Percentiles rank a stretch among this genome's conserved stretches.
These are phyloP conservation scores for Aspiorhynchus laticeps DNA, from an alignment of 2,113 vertebrate species.

Conservation along the genomic window DNA sequence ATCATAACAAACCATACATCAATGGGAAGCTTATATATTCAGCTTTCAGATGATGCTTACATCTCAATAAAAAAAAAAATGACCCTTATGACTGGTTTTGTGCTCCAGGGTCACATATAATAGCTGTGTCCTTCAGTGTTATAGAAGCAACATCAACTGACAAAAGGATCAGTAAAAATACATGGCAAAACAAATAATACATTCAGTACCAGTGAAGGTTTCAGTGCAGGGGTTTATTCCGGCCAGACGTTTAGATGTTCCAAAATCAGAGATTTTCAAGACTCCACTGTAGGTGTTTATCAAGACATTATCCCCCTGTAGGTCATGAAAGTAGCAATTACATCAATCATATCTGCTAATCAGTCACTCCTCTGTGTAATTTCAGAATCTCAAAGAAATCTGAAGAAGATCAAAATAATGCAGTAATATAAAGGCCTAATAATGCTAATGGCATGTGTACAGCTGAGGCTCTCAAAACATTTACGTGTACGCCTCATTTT, in stretches of 20 bases:
- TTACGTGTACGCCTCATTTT: background rate
- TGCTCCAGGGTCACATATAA: background rate
- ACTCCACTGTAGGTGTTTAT: slow-evolving; percentile 99
- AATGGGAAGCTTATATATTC: too few species aligned
- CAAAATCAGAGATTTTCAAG: slow-evolving; percentile 98
- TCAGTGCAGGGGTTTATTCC: slow-evolving; percentile 98
- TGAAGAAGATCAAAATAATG: background rate
- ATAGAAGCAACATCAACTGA: background rate
- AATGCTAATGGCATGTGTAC: too few species aligned
- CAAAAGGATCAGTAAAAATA: background rate
- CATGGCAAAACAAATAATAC: background rate
- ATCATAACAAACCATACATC: too few species aligned
- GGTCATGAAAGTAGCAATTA: slow-evolving; percentile 43
- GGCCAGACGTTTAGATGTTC: slow-evolving; percentile 95
- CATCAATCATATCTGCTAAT: background rate
- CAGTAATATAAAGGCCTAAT: too few species aligned
- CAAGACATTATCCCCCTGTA: slow-evolving; percentile 95
- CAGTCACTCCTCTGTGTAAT: background rate
- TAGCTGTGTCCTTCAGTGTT: background rate
- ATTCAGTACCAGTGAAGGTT: slow-evolving; percentile 90
- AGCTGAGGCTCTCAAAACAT: background rate
- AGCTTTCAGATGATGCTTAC: too few species aligned
- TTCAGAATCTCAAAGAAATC: background rate
- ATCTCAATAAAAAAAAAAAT: too few species aligned
- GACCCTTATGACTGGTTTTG: too few species aligned